These are phyloP conservation scores for Carabus problematicus DNA, from an alignment of 2,888 invertebrate species.

Conservation along the genomic window DNA sequence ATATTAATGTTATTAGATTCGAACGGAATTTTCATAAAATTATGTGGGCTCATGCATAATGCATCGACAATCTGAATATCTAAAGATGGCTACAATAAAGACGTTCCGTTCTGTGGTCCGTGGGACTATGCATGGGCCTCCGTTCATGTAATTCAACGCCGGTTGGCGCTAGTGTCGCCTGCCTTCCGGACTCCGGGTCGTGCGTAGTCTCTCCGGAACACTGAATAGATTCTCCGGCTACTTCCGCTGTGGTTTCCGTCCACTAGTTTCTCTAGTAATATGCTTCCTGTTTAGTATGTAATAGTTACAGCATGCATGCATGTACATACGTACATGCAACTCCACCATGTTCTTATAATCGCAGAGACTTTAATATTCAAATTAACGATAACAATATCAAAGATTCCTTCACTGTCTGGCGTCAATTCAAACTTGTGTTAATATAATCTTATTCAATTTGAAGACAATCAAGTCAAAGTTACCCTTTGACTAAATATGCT, in stretches of 20 bases:
- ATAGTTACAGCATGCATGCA: not conserved
- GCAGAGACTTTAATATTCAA: no score
- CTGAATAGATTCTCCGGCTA: slow-evolving; percentile 24
- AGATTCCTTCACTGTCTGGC: no score
- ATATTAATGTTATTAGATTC: slow-evolving; percentile 27
- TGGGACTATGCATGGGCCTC: not conserved
- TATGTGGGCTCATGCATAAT: slow-evolving; percentile 35
- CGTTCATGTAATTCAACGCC: not conserved
- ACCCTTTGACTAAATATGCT: no score
- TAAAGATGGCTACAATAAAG: slow-evolving; percentile 26
- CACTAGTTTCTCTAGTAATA: slow-evolving; percentile 41
- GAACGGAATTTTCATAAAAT: slow-evolving; percentile 38
- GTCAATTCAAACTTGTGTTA: no score
- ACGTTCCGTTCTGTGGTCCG: not conserved
- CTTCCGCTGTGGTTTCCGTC: slow-evolving; percentile 37
- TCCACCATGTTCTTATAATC: no score
- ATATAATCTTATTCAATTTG: no score
- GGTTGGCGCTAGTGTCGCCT: slow-evolving; percentile 17
- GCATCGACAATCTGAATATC: slow-evolving; percentile 36
- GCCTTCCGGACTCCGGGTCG: slow-evolving; percentile 15
- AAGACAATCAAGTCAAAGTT: no score
- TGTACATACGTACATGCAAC: not conserved
- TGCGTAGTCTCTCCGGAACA: slow-evolving; percentile 18
- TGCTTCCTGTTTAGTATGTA: slow-evolving; percentile 41
- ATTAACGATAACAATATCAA: no score